Conservation (phyloP, 2,113 vertebrate species). For the Leptodactylus fuscus region DNA sequence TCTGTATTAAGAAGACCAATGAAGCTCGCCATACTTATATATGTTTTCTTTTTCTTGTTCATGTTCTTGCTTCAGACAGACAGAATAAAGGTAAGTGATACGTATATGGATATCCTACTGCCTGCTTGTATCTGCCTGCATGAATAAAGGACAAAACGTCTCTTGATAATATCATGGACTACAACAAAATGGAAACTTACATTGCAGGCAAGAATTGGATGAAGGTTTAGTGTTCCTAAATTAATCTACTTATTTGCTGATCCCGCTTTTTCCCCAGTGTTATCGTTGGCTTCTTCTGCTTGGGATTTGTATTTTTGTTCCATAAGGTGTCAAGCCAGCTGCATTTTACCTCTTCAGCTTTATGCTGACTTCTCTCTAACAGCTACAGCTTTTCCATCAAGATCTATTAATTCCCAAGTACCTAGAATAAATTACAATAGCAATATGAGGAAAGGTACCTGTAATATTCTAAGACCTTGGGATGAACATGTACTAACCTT, state of each 20-base stretch:
- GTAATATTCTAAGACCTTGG: neutral
- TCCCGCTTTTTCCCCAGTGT: neutral
- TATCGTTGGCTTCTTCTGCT: neutral
- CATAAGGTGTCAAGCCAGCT: neutral
- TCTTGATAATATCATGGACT: neutral
- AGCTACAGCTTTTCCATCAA: neutral
- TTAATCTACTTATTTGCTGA: neutral
- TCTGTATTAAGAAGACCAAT: neutral
- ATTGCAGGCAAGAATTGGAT: neutral
- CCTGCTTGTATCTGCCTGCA: neutral
- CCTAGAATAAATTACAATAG: neutral
- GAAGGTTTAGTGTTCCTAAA: neutral
- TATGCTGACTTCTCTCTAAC: neutral
- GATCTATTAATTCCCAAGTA: neutral
- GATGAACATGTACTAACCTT: neutral
- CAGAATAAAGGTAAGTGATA: constrained; percentile 75
- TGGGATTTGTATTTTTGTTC: neutral
- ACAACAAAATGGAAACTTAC: neutral
- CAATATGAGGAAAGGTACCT: neutral
- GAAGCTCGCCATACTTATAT: neutral
- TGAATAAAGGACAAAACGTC: neutral
- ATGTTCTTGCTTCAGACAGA: constrained; percentile 72
- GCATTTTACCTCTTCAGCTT: neutral
- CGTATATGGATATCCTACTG: neutral
- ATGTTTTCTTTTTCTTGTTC: constrained; percentile 55